Conservation (phyloP, 2,797 vertebrate genomes). For the Gallinago nigripennis region DNA sequence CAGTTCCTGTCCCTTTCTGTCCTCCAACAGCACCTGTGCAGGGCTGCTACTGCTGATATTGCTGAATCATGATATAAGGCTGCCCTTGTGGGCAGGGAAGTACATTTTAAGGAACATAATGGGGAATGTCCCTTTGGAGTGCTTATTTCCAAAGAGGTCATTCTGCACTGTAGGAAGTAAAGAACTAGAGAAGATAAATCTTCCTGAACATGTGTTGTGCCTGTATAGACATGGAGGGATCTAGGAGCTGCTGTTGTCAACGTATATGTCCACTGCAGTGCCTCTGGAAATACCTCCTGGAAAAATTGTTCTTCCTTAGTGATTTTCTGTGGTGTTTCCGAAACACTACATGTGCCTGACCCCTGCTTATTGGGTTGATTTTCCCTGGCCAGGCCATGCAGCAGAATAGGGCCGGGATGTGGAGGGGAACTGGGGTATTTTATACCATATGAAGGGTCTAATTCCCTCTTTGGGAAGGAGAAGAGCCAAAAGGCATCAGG, state of each 20-base stretch:
- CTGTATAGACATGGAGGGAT: not conserved
- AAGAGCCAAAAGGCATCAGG: not conserved
- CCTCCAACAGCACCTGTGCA: not conserved
- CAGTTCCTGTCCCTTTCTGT: not conserved
- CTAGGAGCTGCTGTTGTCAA: not conserved
- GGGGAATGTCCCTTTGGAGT: not conserved
- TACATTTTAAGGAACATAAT: not conserved
- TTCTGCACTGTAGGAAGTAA: not conserved
- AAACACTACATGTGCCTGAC: not conserved
- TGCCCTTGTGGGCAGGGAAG: not conserved
- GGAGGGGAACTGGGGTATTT: not conserved
- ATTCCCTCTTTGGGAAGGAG: not conserved
- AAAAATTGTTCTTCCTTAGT: not conserved
- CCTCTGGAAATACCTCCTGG: constrained; percentile 7
- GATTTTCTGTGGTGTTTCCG: not conserved
- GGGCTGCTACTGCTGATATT: not conserved
- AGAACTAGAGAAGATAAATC: not conserved
- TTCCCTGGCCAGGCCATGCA: not conserved
- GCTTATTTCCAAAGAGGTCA: constrained; percentile 11
- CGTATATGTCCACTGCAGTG: accelerated
- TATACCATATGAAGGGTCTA: not conserved
- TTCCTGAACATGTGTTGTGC: not conserved
- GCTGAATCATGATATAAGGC: not conserved
- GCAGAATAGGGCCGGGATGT: accelerated
- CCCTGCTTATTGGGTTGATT: not conserved